Conservation (phyloP, 2,113 vertebrate species). For the Anhinga rufa region DNA sequence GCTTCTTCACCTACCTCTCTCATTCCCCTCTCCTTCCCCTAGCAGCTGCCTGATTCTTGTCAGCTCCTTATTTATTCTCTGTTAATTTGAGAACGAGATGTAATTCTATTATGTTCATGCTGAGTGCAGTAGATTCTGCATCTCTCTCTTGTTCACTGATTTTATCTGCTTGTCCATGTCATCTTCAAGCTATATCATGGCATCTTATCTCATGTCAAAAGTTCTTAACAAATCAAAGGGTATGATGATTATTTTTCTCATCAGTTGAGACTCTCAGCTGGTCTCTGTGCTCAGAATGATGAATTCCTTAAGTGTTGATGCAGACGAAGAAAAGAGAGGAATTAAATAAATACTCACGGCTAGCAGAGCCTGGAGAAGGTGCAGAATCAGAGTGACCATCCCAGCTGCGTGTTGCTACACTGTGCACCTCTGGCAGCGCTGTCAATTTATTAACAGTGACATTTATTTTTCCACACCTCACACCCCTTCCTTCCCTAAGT, state of each 20-base stretch:
- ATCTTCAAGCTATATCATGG: neutral
- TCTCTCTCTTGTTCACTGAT: neutral
- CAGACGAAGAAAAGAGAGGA: neutral
- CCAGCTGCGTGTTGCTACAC: neutral
- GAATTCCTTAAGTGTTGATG: neutral
- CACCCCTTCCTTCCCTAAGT: neutral
- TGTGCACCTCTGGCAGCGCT: neutral
- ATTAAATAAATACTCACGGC: neutral
- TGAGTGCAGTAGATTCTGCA: neutral
- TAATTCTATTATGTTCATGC: neutral
- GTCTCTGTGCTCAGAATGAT: neutral
- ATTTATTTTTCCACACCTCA: neutral
- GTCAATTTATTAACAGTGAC: neutral
- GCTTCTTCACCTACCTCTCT: neutral
- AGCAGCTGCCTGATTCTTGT: neutral
- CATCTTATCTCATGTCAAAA: neutral
- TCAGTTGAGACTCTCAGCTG: neutral
- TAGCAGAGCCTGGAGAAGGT: neutral
- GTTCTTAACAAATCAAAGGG: neutral
- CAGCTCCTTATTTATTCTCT: neutral
- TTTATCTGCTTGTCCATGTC: neutral
- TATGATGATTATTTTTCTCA: neutral
- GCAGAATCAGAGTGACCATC: neutral
- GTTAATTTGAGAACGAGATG: neutral
- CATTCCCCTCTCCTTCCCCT: neutral